Evolutionary conservation across 2,888 invertebrate genomes (phyloP).

Genomic region (Ophioninae sp.): DNA sequence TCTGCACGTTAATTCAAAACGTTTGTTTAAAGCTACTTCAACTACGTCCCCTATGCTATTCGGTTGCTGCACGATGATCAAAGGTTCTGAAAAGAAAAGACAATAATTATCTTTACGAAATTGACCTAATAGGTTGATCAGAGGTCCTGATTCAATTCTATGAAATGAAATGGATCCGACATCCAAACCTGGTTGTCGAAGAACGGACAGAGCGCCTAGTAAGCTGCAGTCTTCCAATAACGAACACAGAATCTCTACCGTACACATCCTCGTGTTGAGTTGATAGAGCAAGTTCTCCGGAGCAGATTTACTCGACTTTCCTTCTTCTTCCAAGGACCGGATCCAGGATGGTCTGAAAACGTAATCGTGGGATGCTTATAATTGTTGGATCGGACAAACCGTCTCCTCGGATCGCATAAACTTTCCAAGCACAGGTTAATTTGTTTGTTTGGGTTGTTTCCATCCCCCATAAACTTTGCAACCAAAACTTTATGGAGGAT

Average conservation of each 20-base stretch:
- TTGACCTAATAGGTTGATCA: not conserved
- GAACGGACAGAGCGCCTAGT: conserved; percentile 67
- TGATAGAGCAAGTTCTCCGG: conserved; percentile 71
- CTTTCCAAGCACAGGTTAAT: too few species aligned
- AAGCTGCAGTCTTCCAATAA: conserved; percentile 71
- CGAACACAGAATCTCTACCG: conserved; percentile 69
- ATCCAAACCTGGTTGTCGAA: conserved; percentile 71
- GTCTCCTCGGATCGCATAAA: too few species aligned
- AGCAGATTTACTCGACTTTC: conserved; percentile 58
- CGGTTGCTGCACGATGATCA: conserved; percentile 72
- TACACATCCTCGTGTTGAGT: conserved; percentile 72
- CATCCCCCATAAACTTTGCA: too few species aligned
- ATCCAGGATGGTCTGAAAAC: conserved; percentile 66
- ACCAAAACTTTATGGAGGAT: not conserved
- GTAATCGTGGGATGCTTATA: not conserved
- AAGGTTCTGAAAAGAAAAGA: conserved; percentile 66
- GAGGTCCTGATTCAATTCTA: not conserved
- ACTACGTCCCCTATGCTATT: conserved; percentile 54
- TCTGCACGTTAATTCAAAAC: conserved; percentile 69
- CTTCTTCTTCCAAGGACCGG: conserved; percentile 63
- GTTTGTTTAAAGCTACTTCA: conserved; percentile 65
- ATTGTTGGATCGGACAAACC: too few species aligned
- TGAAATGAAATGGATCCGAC: not conserved
- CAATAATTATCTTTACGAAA: not conserved
- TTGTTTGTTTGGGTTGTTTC: not conserved